These are phyloP conservation scores for Drosophila carrolli DNA, from an alignment of 1,140 invertebrate species.

Conservation along the genomic window DNA sequence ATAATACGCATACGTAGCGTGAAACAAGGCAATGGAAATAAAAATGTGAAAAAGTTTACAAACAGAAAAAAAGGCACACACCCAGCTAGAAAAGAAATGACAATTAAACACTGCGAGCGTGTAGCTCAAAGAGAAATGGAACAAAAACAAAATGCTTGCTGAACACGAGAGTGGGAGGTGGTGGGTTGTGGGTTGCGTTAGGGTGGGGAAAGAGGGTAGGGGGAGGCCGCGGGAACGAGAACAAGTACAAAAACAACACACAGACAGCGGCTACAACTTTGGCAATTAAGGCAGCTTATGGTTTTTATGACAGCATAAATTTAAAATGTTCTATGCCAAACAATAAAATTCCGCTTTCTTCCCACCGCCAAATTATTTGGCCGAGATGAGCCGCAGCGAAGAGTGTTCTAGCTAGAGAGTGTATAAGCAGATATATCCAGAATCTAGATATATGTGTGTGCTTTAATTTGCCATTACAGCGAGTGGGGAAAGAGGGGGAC, in stretches of 20 bases:
- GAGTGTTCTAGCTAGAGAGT: slow-evolving; percentile 19
- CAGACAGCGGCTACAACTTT: slow-evolving; percentile 64
- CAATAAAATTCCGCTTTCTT: slow-evolving; percentile 57
- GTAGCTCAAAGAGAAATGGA: slow-evolving; percentile 50
- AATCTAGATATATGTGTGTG: slow-evolving; percentile 23
- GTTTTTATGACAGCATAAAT: slow-evolving; percentile 83
- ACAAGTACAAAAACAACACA: slow-evolving; percentile 38
- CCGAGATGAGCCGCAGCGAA: slow-evolving; percentile 39
- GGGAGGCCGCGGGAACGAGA: neutral
- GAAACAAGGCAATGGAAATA: slow-evolving; percentile 49
- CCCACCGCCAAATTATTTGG: slow-evolving; percentile 65
- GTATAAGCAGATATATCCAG: slow-evolving; percentile 12
- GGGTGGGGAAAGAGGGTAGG: neutral
- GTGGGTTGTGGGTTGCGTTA: neutral
- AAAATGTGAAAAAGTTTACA: slow-evolving; percentile 46
- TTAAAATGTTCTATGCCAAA: slow-evolving; percentile 74
- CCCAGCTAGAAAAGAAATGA: slow-evolving; percentile 44
- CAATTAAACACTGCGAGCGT: slow-evolving; percentile 67
- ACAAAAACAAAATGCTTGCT: slow-evolving; percentile 46
- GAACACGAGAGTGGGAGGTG: slow-evolving; percentile 1
- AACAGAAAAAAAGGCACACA: slow-evolving; percentile 22
- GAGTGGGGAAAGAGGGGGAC: slow-evolving; percentile 7
- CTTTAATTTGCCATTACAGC: slow-evolving; percentile 40
- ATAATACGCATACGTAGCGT: slow-evolving; percentile 59
- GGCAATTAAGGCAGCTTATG: slow-evolving; percentile 81